Evolutionary conservation across 1,140 invertebrate species (phyloP), one percentile per base, ranked within the genome.

Genomic region (Musca vetustissima): DNA sequence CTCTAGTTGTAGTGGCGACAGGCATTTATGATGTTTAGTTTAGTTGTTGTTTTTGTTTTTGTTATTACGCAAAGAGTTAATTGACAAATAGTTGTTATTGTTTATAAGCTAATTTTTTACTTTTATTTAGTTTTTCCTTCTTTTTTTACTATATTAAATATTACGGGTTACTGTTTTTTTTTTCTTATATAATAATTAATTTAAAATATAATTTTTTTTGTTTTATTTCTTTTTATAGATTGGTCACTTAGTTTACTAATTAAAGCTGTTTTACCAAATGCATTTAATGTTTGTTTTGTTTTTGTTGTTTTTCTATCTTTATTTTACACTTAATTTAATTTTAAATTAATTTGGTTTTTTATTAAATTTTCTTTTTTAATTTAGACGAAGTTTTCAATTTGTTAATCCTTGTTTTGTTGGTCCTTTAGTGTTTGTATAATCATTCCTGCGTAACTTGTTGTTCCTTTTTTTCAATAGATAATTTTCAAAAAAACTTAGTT

Each of bases 231-330:
- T 2, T n/a, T 50, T 50, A 43, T 57, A 61, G 28, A 61, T 61
- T 61, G 57, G 57, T 61, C 57, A 36, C 57, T 61, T 61, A 61
- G 57, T 61, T 61, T 15, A 36, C 57, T 61, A 61, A 36, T 61
- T 61, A 61, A 61, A 61, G 57, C 57, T 32, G n/a, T 28, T 61
- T 61, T 61, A 61, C 57, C 57, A 61, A 61, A 61, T 61, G 57
- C 57, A 61, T 61, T 61, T 36, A 61, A 61, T 19, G 32, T 36
- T 36, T 61, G 2, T 61, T 36, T 36, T 52, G 17, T 52, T 52
- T 19, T 11, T 21, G n/a, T n/a, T 52, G 21, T 53, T 22, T 53
- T 13, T 4, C 21, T 22, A 24, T 22, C 14, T 3, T 53, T 25
- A 15, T n/a, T 57, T 7, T 57, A 57, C 21, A 57, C 36, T 43